phyloP scores from a whole-genome alignment of 2,113 vertebrate genomes.

The Megatriorchis doriae region DNA sequence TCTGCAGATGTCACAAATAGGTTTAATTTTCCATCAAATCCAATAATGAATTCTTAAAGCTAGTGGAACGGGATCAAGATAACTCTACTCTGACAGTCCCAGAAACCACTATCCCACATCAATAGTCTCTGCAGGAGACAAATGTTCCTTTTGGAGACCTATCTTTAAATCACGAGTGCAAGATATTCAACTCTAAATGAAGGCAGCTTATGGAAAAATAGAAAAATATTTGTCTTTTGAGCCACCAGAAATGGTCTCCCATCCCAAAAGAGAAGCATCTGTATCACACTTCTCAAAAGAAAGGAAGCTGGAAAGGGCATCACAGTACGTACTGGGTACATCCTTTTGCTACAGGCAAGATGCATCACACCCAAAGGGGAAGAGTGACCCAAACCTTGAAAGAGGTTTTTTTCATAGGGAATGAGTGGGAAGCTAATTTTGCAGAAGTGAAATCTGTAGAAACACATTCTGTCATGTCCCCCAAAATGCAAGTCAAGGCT shows the following conservation, averaged over 20 bases:
- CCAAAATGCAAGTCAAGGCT: not conserved
- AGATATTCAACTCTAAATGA: not conserved
- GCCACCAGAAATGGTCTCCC: not conserved
- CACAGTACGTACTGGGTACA: not conserved
- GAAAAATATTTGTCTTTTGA: not conserved
- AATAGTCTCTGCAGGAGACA: not conserved
- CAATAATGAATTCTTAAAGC: not conserved
- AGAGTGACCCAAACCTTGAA: not conserved
- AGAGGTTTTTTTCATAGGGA: not conserved
- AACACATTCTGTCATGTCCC: rapidly evolving
- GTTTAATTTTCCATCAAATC: not conserved
- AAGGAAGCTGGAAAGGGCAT: not conserved
- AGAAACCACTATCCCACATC: not conserved
- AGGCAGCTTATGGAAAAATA: not conserved
- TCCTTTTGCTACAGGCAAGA: not conserved
- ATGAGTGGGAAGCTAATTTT: not conserved
- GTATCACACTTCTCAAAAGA: not conserved
- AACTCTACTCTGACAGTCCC: not conserved
- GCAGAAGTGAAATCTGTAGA: not conserved
- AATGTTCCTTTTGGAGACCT: not conserved
- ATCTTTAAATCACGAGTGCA: not conserved
- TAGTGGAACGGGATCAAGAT: not conserved
- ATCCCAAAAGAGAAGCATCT: not conserved
- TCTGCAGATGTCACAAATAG: not conserved
- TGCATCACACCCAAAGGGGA: not conserved